Percentiles rank a stretch among this genome's conserved stretches.
phyloP scores from a whole-genome alignment of 2,113 vertebrate genomes.

The Cyprinodon brontotheroides region DNA sequence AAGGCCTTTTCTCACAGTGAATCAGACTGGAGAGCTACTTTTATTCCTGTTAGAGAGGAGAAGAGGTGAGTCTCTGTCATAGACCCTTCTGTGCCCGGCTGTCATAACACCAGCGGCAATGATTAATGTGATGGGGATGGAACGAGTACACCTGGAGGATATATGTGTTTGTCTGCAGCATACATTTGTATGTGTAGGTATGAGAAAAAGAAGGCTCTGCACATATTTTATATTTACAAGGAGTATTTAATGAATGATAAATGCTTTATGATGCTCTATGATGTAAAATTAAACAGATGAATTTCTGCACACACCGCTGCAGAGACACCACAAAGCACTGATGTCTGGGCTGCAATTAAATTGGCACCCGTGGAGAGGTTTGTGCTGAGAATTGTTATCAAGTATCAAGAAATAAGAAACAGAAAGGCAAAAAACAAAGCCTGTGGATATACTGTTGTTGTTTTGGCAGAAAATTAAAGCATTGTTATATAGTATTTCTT shows the following conservation, averaged over 20 bases:
- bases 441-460: not conserved
- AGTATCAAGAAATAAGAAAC: not conserved
- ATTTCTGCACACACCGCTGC: not conserved
- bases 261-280: not conserved
- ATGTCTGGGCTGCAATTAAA: conserved; percentile 8
- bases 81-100: conserved; percentile 49
- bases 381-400: not conserved
- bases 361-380: not conserved
- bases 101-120: conserved; percentile 55
- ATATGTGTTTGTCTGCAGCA: conserved; percentile 15
- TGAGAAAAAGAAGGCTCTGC: not conserved
- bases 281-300: conserved; percentile 8
- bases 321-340: not conserved
- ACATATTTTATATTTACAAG: conserved; percentile 10
- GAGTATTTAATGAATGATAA: conserved; percentile 1
- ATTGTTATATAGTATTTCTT: not conserved
- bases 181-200: not conserved
- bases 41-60: conserved; percentile 34
- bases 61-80: conserved; percentile 52
- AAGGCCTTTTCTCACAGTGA: not conserved
- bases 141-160: conserved; percentile 14
- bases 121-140: conserved; percentile 60
- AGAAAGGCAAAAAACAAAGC: not conserved
- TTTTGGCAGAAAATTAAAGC: not conserved
- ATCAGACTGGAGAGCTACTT: conserved; percentile 41